Evolutionary conservation across 1,140 invertebrate species (phyloP).

Genomic region (Adelges cooleyi): DNA sequence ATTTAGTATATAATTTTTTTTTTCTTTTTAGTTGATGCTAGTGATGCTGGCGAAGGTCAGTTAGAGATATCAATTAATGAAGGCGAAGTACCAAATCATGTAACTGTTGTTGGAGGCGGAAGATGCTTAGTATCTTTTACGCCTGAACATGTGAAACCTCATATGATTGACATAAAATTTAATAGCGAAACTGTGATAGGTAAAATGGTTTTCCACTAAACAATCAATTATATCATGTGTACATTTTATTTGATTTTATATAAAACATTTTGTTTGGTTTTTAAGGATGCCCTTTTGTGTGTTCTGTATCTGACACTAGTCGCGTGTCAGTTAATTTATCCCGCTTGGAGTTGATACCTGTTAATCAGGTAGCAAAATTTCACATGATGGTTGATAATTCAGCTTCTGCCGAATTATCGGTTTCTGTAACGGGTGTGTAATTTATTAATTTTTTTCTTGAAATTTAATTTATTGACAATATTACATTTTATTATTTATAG

Average conservation of each 20-base stretch:
- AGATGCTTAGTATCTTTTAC: slow-evolving; percentile 91
- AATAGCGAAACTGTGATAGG: slow-evolving; percentile 86
- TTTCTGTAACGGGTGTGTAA: slow-evolving; percentile 61
- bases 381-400: slow-evolving; percentile 72
- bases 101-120: slow-evolving; percentile 86
- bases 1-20: slow-evolving; percentile 7
- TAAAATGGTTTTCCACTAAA: slow-evolving; percentile 32
- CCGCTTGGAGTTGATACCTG: slow-evolving; percentile 75
- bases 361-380: slow-evolving; percentile 75
- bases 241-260: no score
- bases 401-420: slow-evolving; percentile 64
- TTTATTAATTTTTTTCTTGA: background rate
- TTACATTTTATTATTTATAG: slow-evolving; percentile 35
- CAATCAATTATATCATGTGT: background rate
- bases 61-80: slow-evolving; percentile 96
- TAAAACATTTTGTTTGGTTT: slow-evolving; percentile 19
- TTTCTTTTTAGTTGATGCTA: slow-evolving; percentile 71
- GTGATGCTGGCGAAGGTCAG: slow-evolving; percentile 90
- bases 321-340: slow-evolving; percentile 63
- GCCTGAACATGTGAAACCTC: slow-evolving; percentile 78
- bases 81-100: slow-evolving; percentile 94
- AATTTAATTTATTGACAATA: background rate
- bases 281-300: slow-evolving; percentile 73
- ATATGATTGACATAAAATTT: slow-evolving; percentile 96
- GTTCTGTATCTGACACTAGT: slow-evolving; percentile 66